phyloP scores from a whole-genome alignment of 2,797 vertebrate genomes.

The Lagodon rhomboides region DNA sequence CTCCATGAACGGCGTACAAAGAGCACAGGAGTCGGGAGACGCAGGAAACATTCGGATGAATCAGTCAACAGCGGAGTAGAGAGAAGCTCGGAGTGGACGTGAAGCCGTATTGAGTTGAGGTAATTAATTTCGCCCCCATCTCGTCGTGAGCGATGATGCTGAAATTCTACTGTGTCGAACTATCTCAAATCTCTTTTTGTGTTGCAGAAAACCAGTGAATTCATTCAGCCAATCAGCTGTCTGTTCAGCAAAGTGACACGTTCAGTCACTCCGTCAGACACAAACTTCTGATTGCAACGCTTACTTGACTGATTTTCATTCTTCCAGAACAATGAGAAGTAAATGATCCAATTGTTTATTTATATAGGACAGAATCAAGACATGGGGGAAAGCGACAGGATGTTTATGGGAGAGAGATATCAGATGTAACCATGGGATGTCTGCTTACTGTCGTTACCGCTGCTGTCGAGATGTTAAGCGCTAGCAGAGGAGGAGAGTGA shows the following conservation, averaged over 20 bases:
- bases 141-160: not conserved
- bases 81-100: not conserved
- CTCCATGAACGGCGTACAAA: not conserved
- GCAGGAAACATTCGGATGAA: not conserved
- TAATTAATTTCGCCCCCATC: not conserved
- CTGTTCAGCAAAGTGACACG: not conserved
- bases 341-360: not conserved
- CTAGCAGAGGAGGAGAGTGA: slow-evolving; percentile 2
- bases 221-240: not conserved
- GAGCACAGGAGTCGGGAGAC: not conserved
- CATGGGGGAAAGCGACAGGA: not conserved
- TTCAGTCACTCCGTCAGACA: not conserved
- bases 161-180: not conserved
- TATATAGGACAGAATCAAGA: not conserved
- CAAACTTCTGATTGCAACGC: not conserved
- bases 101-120: not conserved
- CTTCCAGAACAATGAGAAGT: not conserved
- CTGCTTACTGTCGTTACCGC: not conserved
- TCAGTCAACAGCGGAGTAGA: not conserved
- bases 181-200: not conserved
- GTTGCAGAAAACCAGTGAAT: not conserved
- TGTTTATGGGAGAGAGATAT: not conserved
- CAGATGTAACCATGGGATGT: slow-evolving; percentile 8
- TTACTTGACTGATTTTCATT: not conserved
- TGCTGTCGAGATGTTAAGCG: not conserved